A percentile compares a stretch with the other conserved stretches of the same genome.
Evolutionary conservation across 2,797 vertebrate genomes (phyloP).

Genomic region (Eulemur coronatus): DNA sequence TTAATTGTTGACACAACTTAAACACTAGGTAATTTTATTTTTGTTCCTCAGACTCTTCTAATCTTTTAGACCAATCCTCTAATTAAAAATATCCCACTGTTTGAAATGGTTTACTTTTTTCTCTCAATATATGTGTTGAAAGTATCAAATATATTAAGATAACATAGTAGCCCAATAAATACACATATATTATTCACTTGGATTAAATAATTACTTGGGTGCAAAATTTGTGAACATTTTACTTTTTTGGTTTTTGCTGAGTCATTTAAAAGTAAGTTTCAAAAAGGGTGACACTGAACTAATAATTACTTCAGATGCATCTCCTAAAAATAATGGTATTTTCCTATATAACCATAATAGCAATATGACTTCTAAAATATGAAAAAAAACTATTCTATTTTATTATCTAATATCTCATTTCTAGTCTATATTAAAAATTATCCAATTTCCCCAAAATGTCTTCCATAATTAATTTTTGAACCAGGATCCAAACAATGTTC

Average conservation of each 20-base stretch:
- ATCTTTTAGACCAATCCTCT: neutral
- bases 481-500: neutral
- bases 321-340: neutral
- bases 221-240: neutral
- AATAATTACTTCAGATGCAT: neutral
- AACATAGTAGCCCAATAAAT: neutral
- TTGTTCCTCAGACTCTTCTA: neutral
- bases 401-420: neutral
- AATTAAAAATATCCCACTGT: neutral
- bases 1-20: neutral
- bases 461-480: neutral
- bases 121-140: neutral
- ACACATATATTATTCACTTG: neutral
- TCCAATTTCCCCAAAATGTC: neutral
- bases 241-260: neutral
- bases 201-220: neutral
- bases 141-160: neutral
- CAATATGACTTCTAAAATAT: neutral
- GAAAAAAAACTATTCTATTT: neutral
- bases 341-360: neutral
- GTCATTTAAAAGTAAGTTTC: neutral
- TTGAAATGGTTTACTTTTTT: neutral
- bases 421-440: neutral
- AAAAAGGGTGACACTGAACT: neutral
- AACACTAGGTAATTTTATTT: neutral